Evolutionary conservation across 2,888 invertebrate species (phyloP), one percentile per base, ranked within the genome.

Genomic region (Sinohyriopsis cumingii): DNA sequence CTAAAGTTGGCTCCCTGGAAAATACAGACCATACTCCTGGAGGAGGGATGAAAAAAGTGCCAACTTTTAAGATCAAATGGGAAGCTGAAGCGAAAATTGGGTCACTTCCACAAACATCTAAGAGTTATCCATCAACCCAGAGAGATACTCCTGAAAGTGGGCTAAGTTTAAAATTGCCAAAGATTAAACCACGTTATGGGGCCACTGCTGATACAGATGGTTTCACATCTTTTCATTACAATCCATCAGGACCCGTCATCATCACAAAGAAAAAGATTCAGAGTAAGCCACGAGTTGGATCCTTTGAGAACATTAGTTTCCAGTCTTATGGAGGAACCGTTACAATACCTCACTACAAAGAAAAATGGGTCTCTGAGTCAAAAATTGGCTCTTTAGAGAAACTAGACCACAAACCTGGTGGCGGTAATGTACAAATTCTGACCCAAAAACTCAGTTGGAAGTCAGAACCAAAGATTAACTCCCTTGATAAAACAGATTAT

Each of bases 401-500:
- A 65, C 66, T 79, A 12, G 72, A 72, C 20, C 81, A 83, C 67
- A 67, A 76, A 59, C 79, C 83, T 12, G 79, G 76, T 59, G 79
- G 71, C 24, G 82, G 82, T 28, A 78, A 83, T 65, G 78, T 83
- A n/a, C 75, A 76, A 61, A 73, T 80, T 33, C 72, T 78, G 62
- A 72, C 76, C 56, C 73, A 80, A 28, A 79, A 77, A 68, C 76
- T 75, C 18, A 73, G 76, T 33, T 86, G 83, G 83, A 80, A 79
- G 59, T 75, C 80, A 0, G 74, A 79, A 24, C 63, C 86, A 5
- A 78, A 83, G 67, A 77, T 86, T 22, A 81, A 81, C 6, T 84
- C 86, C 9, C 60, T 83, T 61, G 78, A 80, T 15, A 84, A 86
- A 69, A 67, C 67, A n/a, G 65, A 78, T 25, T 82, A 86, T 72